phyloP scores from a whole-genome alignment of 2,113 vertebrate species.

The Dendropsophus ebraccatus region DNA sequence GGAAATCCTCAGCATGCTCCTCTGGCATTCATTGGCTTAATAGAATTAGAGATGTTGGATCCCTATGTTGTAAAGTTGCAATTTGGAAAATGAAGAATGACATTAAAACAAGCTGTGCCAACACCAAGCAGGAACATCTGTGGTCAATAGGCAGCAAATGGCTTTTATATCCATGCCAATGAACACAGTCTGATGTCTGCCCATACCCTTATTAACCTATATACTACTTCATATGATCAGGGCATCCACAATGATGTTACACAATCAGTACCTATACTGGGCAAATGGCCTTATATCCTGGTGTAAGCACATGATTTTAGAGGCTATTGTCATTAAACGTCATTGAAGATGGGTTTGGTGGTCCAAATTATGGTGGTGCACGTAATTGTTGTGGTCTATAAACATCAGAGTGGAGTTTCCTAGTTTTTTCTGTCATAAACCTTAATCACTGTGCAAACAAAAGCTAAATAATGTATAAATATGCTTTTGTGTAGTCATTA shows the following conservation, averaged over 20 bases:
- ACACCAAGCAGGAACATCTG: background rate
- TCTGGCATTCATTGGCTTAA: background rate
- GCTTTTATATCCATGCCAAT: background rate
- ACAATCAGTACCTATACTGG: background rate
- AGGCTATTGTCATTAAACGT: background rate
- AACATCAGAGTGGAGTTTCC: no score
- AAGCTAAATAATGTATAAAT: no score
- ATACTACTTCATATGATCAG: background rate
- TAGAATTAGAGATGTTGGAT: background rate
- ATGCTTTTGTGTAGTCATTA: no score
- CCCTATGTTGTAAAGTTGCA: constrained; percentile 15
- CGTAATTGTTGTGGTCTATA: no score
- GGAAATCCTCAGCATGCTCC: background rate
- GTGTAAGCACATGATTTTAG: background rate
- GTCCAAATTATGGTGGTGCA: no score
- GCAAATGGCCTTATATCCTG: background rate
- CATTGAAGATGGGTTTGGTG: no score
- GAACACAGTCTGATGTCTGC: background rate
- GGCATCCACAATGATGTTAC: background rate
- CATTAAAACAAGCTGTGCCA: background rate
- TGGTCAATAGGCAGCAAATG: background rate
- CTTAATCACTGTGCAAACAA: no score
- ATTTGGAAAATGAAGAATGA: constrained; percentile 7
- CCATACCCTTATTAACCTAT: background rate
- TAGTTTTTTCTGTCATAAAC: no score